Conservation (phyloP, 2,888 invertebrate genomes). For the Diarsia rubi region DNA sequence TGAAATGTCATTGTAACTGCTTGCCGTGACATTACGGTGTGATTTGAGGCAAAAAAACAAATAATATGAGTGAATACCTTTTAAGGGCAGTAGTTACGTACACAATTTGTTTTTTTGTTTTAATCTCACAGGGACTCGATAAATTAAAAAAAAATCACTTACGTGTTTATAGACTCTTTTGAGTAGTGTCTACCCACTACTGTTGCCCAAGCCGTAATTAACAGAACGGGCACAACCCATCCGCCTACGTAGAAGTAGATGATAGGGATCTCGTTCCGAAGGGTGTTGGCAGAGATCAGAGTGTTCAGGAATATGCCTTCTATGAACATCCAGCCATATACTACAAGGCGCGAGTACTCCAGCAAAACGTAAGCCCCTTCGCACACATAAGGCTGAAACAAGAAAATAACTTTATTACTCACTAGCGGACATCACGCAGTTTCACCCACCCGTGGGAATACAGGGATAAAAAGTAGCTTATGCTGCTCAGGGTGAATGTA, state of each 20-base stretch:
- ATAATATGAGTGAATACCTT: not conserved
- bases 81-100: not conserved
- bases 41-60: no score
- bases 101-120: no score
- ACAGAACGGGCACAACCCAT: slow-evolving; percentile 93
- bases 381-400: slow-evolving; percentile 94
- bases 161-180: slow-evolving; percentile 53
- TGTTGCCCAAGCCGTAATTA: slow-evolving; percentile 93
- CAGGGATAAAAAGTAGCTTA: no score
- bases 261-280: slow-evolving; percentile 91
- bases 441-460: no score
- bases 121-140: no score
- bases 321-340: slow-evolving; percentile 99
- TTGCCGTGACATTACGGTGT: no score
- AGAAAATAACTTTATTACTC: not conserved
- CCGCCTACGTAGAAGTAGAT: slow-evolving; percentile 92
- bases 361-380: slow-evolving; percentile 94
- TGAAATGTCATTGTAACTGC: no score
- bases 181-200: slow-evolving; percentile 88
- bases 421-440: no score
- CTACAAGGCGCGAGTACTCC: slow-evolving; percentile 97
- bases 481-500: no score
- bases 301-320: slow-evolving; percentile 97
- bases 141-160: not conserved
- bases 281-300: slow-evolving; percentile 94